Evolutionary conservation across 2,888 invertebrate genomes (phyloP), one percentile per base, ranked within the genome.

Genomic region (Oscheius sp.): DNA sequence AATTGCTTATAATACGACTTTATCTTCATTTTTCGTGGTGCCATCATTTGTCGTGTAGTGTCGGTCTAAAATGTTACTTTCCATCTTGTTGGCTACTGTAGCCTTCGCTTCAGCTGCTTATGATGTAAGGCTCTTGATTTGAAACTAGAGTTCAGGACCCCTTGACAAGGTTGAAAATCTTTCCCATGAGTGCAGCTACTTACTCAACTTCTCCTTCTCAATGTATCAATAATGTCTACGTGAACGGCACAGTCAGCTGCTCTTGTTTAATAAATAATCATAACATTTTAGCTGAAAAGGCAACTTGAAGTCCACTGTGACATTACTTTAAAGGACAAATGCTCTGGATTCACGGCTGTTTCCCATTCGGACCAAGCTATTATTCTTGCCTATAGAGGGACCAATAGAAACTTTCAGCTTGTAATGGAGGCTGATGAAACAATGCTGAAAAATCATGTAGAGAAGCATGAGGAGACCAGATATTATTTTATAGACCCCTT

Each of bases 351-450:
- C 50, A 73, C 75, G 4, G 78, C 74, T 20, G 73, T 74, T 50
- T 62, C 62, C 36, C 68, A 73, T 50, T 32, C 41, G 12, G 77
- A 75, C 24, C 71, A 75, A 66, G 74, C 74, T 3, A 78, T 80
- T 61, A 73, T 80, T 20, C 4, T 66, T 2, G 24, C 56, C 28
- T 74, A 64, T 41, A 64, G 64, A 49, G 80, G 80, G 28, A 79
- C 80, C 6, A 71, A 68, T 65, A 71, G 73, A 47, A 68, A 75
- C 63, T 66, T 74, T 32, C 74, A 80, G 57, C 69, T 80, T 8
- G 64, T 79, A 45, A 59, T 72, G 65, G 80, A 80, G 54, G 73
- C 67, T n/a, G 45, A 71, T 14, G 71, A 73, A 51, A 76, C 78
- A 12, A 68, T 76, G 28, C 70, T 76, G 47, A 67, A 67, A 38